Conservation (phyloP, 2,888 invertebrate genomes). For the Uropetala carovei region DNA sequence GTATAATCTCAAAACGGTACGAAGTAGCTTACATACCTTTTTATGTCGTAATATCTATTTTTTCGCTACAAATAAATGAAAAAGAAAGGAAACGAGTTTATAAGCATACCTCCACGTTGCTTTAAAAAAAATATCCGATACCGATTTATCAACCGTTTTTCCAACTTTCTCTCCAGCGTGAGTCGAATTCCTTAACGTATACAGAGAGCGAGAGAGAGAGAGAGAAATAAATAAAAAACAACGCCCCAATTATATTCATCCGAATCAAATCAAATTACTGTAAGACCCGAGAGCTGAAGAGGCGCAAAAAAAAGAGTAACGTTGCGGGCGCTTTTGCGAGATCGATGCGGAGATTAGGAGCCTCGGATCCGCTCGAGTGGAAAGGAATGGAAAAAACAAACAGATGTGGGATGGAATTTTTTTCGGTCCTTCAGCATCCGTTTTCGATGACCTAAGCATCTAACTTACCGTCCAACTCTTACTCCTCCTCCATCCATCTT, state of each 20-base stretch:
- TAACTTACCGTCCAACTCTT: neutral
- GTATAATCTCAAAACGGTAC: no score
- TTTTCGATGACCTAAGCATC: conserved; percentile 62
- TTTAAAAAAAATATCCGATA: neutral
- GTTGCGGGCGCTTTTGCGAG: neutral
- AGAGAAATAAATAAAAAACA: neutral
- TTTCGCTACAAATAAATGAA: neutral
- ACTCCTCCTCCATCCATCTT: neutral
- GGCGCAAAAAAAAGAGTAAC: neutral
- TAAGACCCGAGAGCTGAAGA: neutral
- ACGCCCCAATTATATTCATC: neutral
- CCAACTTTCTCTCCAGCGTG: neutral
- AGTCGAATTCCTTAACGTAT: neutral
- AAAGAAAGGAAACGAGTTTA: neutral
- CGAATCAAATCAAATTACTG: conserved; percentile 15
- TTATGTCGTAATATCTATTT: neutral
- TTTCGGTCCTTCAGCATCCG: conserved; percentile 53
- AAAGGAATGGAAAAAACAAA: conserved; percentile 54
- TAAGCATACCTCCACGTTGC: neutral
- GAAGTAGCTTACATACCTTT: no score
- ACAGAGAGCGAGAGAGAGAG: neutral
- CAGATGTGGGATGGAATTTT: conserved; percentile 35
- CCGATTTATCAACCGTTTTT: neutral
- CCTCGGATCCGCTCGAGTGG: neutral
- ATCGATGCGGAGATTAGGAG: conserved; percentile 6